Evolutionary conservation across 2,888 invertebrate species (phyloP).

Genomic region (Ectemnius cavifrons): DNA sequence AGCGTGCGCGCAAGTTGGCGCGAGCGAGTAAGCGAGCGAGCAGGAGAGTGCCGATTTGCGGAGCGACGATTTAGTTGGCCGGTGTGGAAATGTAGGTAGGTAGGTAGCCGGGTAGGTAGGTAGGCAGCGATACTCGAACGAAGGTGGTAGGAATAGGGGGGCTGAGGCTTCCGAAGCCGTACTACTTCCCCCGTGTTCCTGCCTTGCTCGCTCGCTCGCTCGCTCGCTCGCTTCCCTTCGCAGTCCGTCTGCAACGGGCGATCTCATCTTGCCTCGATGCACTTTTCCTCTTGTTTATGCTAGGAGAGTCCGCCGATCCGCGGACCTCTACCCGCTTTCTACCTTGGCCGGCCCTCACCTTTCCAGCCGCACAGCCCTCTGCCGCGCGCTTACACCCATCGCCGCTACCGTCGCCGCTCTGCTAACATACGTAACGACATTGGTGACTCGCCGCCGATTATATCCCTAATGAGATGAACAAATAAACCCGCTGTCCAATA

Average conservation of each 20-base stretch:
- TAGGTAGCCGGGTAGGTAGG: constrained; percentile 61
- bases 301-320: constrained; percentile 7
- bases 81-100: constrained; percentile 62
- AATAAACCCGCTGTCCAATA: neutral
- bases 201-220: constrained; percentile 36
- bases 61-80: constrained; percentile 64
- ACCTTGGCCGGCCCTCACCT: neutral
- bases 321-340: constrained; percentile 12
- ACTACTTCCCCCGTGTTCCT: constrained; percentile 66
- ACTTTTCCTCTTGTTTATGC: constrained; percentile 30
- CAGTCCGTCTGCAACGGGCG: constrained; percentile 40
- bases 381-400: neutral
- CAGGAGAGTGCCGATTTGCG: constrained; percentile 56
- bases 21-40: neutral
- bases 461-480: constrained; percentile 10
- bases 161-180: constrained; percentile 75
- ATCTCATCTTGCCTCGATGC: constrained; percentile 54
- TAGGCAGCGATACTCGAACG: constrained; percentile 21
- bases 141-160: constrained; percentile 53
- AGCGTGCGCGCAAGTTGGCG: constrained; percentile 22
- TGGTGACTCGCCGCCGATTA: constrained; percentile 5
- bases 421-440: neutral
- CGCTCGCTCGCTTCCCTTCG: constrained; percentile 51
- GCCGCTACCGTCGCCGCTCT: too few relatives aligned
- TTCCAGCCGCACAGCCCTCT: neutral